These are phyloP conservation scores for Latrodectus hesperus DNA, from an alignment of 2,888 invertebrate species.

Conservation along the genomic window DNA sequence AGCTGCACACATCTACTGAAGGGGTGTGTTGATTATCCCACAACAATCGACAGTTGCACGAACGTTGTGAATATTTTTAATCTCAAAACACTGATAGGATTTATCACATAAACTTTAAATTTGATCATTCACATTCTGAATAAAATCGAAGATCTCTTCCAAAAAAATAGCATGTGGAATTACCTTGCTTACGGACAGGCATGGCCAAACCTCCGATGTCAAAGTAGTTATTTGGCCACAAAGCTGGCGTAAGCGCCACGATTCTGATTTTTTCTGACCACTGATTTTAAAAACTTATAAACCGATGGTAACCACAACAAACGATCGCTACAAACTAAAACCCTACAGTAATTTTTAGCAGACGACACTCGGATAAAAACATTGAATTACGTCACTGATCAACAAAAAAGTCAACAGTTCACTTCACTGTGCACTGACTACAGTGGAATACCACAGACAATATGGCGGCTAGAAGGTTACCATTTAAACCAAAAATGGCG, in stretches of 20 bases:
- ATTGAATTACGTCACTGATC: constrained; percentile 56
- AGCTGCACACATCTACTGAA: neutral
- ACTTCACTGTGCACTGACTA: constrained; percentile 13
- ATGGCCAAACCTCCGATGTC: constrained; percentile 68
- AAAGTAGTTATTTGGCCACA: constrained; percentile 67
- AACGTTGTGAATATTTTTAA: too few species aligned
- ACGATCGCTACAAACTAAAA: constrained; percentile 31
- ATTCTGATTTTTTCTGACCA: constrained; percentile 46
- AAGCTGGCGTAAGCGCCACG: constrained; percentile 63
- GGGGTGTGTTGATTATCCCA: constrained; percentile 14
- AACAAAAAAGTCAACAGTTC: constrained; percentile 34
- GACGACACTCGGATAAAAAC: constrained; percentile 53
- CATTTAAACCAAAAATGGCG: constrained; percentile 49
- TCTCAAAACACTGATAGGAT: too few species aligned
- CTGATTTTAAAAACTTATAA: constrained; percentile 26
- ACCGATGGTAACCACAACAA: constrained; percentile 10
- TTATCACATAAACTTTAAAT: neutral
- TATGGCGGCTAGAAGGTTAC: constrained; percentile 66
- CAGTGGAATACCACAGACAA: constrained; percentile 57
- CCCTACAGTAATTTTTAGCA: constrained; percentile 14
- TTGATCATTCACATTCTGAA: neutral
- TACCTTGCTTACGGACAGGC: constrained; percentile 70
- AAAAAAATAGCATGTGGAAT: constrained; percentile 10
- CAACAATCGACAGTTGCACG: too few species aligned
- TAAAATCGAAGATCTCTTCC: constrained; percentile 4